Evolutionary conservation across 1,140 invertebrate genomes (phyloP), one percentile per base, ranked within the genome.

Genomic region (Trichonephila inaurata): DNA sequence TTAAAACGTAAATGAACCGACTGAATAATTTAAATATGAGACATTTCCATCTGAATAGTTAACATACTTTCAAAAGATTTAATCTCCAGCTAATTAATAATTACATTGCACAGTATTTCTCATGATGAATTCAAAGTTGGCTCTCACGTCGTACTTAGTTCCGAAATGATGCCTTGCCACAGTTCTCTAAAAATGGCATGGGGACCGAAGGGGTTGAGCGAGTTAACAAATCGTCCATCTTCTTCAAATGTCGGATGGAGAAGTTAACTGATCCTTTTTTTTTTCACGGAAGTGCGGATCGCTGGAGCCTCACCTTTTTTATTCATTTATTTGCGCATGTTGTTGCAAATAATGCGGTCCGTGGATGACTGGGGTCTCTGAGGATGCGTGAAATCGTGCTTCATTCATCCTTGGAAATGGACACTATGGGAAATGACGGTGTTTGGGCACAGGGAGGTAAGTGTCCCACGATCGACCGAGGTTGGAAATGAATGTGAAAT

Each of bases 301-400:
- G 69, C 14, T 77, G 69, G 28, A 77, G 69, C 28, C 24, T 33
- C 24, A 14, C 14, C 28, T 51, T 51, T 51, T 51, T 51, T 51
- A 51, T 51, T 51, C 10, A 10, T 51, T 51, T 51, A 51, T 51
- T 51, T 51, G 51, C 5, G 51, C 51, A 51, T 51, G 10, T 51
- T 77, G 66, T 77, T 77, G 69, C 12, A 69, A 69, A 77, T 28
- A 40, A 51, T 18, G 69, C 69, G 14, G 3, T 77, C 28, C 28
- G 24, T 19, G 69, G 69, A 77, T 77, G 69, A 24, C 16, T 77
- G 28, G 24, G 18, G 69, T 18, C 24, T 4, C 28, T 77, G 69
- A 28, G 69, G 69, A 77, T 77, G 69, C 69, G 69, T 77, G 69
- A 77, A 77, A 77, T 77, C 12, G 28, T 16, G 69, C 28, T 77